Percentiles rank a stretch among this genome's conserved stretches.
Evolutionary conservation across 2,888 invertebrate species (phyloP).

Genomic region (Macaria liturata): DNA sequence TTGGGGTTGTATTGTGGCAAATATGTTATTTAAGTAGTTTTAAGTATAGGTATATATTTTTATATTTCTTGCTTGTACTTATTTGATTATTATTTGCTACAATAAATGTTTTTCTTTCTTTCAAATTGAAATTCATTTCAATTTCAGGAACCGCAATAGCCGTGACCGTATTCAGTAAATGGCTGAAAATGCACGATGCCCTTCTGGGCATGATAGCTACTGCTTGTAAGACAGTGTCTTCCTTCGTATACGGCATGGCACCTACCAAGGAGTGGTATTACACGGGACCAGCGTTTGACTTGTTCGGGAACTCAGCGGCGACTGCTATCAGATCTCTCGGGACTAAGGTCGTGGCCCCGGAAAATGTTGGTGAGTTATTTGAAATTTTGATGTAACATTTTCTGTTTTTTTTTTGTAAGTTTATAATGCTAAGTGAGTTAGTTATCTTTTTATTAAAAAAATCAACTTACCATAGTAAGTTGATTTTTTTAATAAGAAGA

Average conservation of each 20-base stretch:
- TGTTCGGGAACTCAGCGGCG: constrained; percentile 79
- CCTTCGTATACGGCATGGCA: constrained; percentile 72
- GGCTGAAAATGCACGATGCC: constrained; percentile 72
- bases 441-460: too few relatives aligned
- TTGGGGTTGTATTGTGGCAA: too few relatives aligned
- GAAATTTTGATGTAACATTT: background rate
- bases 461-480: too few relatives aligned
- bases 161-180: constrained; percentile 70
- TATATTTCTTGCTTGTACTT: too few relatives aligned
- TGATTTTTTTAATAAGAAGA: too few relatives aligned
- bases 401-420: background rate
- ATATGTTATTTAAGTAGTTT: too few relatives aligned
- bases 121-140: background rate
- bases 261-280: constrained; percentile 69
- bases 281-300: constrained; percentile 69
- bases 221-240: constrained; percentile 56
- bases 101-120: too few relatives aligned
- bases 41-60: too few relatives aligned
- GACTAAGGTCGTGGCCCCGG: constrained; percentile 79
- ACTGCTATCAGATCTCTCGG: constrained; percentile 81
- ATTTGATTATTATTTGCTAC: too few relatives aligned
- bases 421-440: too few relatives aligned
- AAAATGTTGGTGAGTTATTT: constrained; percentile 50
- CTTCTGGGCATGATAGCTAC: constrained; percentile 75
- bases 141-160: constrained; percentile 73